Base-by-base conservation (phyloP, 1,140 invertebrate genomes). In the Zophobas atratus region DNA sequence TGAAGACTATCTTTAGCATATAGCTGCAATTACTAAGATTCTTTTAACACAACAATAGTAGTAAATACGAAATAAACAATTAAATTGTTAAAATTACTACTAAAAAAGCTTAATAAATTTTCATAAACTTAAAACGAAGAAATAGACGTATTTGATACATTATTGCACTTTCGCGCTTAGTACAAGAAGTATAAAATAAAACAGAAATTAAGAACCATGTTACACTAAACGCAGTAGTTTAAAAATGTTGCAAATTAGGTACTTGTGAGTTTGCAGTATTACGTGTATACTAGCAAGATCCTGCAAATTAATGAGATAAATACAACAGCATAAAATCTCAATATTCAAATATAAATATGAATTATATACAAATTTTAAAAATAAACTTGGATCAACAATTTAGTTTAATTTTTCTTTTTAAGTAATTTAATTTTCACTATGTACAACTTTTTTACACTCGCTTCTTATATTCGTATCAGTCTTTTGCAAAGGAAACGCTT, bases 331-430 rank as follows among this genome's bases (percentile, higher is more conserved):
- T 77, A 77, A 60, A 72, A 72, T 77, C 72, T 77, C 53, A 77
- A 72, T 77, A 38, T 77, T 60, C 70, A 77, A 77, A 72, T 77
- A 56, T 57, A 75, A 75, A 67, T 75, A 75, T 75, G 51, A 46
- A 60, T 51, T 75, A 48, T 75, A 46, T 75, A 57, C 51, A 73
- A 73, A 35, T 46, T 72, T 72, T 39, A 75, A 72, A 77, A 55
- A 72, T 77, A 55, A 72, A 56, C 67, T 72, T 77, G 46, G 43
- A 49, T 57, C 34, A 77, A 77, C 67, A 77, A 32, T 35, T 56
- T 60, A 55, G 55, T 72, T 71, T 20, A 20, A 56, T 57, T 63
- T 77, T 72, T 55, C 38, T 72, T 55, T 53, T 67, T 70, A 77
- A 77, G 38, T 77, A 70, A 73, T 48, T 77, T 53, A 43, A 39